Base-by-base conservation (phyloP, 2,888 invertebrate species). In the Harpalus rufipes region DNA sequence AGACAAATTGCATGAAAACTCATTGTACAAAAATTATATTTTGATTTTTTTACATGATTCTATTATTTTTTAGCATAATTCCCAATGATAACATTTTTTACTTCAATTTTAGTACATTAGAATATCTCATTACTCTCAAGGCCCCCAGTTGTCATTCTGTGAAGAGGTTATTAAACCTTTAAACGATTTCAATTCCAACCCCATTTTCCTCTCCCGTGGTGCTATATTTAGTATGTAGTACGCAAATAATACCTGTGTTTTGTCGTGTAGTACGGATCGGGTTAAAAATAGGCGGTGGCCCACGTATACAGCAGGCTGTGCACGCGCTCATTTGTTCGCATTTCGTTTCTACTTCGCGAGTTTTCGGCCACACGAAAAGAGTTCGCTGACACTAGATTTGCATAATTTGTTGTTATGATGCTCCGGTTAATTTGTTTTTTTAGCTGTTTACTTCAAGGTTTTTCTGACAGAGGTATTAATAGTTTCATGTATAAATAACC, bases 371-470 rank as follows among this genome's bases (percentile, higher is more conserved):
- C 72, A 74, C 72, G 72, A 74, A 7, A n/a, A 56, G 44, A 83
- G 83, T 83, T 83, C 83, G 76, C 72, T 83, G 83, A 83, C 83
- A 74, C 76, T 18, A 58, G 68, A 83, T 83, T 83, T 83, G 83
- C 83, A 83, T 83, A 83, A 83, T 72, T 83, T 78, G 56, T 78
- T 78, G 39, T 72, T 72, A 72, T 41, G 78, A 74, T 74, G 32
- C 32, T 39, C 32, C 32, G 68, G 18, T 44, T 74, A 74, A 74
- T 74, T 74, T 74, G 72, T 74, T 74, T 74, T 74, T 74, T 74
- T 74, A n/a, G 32, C 21, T 63, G 63, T 68, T 68, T 68, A 7
- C 68, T 68, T 25, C 68, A 68, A 68, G 68, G 68, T 68, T 68
- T 32, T 39, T 39, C 14, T 8, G 41, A 68, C 68, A 51, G 12